Evolutionary conservation across 1,140 invertebrate genomes (phyloP).

Genomic region (Apolygus lucorum): DNA sequence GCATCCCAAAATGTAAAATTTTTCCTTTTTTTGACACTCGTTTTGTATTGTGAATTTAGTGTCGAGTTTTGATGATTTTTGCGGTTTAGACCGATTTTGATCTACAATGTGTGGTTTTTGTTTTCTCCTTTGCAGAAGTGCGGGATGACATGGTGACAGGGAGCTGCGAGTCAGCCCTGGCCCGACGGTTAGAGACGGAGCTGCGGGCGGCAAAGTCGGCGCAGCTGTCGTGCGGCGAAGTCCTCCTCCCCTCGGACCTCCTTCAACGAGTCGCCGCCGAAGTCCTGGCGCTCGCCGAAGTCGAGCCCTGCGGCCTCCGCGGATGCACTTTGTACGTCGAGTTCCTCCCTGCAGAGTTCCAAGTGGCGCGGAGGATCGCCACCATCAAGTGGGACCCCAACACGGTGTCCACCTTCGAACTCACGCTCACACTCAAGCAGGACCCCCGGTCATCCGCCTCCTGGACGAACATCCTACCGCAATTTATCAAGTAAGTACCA

Average conservation of each 20-base stretch:
- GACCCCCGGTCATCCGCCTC: slow-evolving; percentile 50
- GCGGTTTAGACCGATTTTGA: not conserved
- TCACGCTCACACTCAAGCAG: slow-evolving; percentile 73
- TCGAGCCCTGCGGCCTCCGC: slow-evolving; percentile 73
- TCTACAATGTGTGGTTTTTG: not conserved
- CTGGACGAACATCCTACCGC: slow-evolving; percentile 72
- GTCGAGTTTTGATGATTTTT: not conserved
- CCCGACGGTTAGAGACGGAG: slow-evolving; percentile 61
- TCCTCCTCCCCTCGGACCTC: slow-evolving; percentile 67
- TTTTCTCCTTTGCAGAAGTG: slow-evolving; percentile 26
- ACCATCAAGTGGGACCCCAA: slow-evolving; percentile 70
- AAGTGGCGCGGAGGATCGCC: slow-evolving; percentile 46
- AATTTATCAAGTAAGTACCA: slow-evolving; percentile 70
- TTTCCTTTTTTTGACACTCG: too few species aligned
- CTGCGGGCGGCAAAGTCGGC: slow-evolving; percentile 65
- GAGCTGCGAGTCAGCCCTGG: slow-evolving; percentile 37
- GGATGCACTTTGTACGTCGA: slow-evolving; percentile 67
- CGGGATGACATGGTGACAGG: slow-evolving; percentile 26
- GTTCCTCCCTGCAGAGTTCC: slow-evolving; percentile 54
- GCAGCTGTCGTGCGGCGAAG: slow-evolving; percentile 67
- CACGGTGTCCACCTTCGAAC: slow-evolving; percentile 75
- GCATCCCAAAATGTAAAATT: too few species aligned
- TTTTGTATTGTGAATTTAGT: too few species aligned
- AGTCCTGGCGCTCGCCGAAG: slow-evolving; percentile 66
- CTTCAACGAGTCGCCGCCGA: slow-evolving; percentile 63